Conservation (phyloP, 2,888 invertebrate species). For the Neelides folsomi region DNA sequence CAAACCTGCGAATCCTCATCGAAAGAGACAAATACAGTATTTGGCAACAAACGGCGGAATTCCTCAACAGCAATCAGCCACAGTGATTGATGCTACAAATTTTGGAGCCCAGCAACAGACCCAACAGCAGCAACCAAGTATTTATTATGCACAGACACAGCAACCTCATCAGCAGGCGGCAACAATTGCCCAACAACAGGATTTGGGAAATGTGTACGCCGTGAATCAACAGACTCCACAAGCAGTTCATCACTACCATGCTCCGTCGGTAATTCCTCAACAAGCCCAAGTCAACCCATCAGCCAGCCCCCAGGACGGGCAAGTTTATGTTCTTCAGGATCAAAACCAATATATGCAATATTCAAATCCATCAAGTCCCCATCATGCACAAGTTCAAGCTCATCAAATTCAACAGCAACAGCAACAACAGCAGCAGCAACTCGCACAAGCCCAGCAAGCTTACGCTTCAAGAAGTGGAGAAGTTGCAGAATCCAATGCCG, state of each 20-base stretch:
- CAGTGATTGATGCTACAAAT: conserved; percentile 10
- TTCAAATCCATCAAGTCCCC: conserved; percentile 3
- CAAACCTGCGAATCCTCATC: conserved; percentile 36
- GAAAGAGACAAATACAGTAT: conserved; percentile 28
- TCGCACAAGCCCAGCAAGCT: background rate
- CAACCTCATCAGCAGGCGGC: conserved; percentile 1
- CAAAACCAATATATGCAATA: conserved; percentile 8
- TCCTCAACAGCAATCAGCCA: background rate
- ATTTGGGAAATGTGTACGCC: background rate
- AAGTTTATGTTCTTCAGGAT: conserved; percentile 3
- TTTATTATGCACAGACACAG: background rate
- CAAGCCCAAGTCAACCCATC: too few relatives aligned
- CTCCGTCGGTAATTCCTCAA: too few relatives aligned
- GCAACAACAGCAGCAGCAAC: conserved; percentile 13
- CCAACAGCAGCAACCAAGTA: conserved; percentile 7
- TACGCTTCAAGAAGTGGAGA: conserved; percentile 5
- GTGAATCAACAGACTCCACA: too few relatives aligned
- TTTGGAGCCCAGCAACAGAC: background rate
- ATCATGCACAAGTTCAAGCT: conserved; percentile 2
- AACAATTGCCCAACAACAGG: conserved; percentile 2
- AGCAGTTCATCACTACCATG: too few relatives aligned
- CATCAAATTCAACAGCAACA: conserved; percentile 9
- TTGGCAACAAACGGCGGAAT: conserved; percentile 10
- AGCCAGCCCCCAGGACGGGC: too few relatives aligned
- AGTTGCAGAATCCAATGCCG: background rate